These are phyloP conservation scores for Syngnathus typhle DNA, from an alignment of 2,113 vertebrate genomes.

Conservation along the genomic window DNA sequence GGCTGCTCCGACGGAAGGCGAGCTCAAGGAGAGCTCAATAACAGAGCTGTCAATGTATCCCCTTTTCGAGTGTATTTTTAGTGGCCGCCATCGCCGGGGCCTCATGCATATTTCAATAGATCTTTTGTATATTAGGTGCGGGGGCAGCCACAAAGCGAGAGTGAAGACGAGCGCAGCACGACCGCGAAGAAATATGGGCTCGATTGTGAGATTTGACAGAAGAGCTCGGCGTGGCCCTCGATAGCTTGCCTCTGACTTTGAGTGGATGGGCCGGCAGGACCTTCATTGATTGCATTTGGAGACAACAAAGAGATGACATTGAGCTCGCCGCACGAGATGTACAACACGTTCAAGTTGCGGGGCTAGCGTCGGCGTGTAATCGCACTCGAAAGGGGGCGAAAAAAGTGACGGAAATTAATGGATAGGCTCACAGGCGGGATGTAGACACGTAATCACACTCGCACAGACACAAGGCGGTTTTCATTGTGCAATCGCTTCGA, in stretches of 20 bases:
- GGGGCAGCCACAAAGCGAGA: constrained; percentile 65
- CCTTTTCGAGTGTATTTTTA: constrained; percentile 81
- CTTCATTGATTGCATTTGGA: constrained; percentile 75
- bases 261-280: constrained; percentile 67
- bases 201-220: constrained; percentile 76
- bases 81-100: constrained; percentile 69
- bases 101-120: constrained; percentile 83
- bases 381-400: constrained; percentile 36
- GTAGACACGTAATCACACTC: constrained; percentile 9
- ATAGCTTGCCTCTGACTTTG: constrained; percentile 74
- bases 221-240: constrained; percentile 61
- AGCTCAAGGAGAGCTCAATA: constrained; percentile 82
- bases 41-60: constrained; percentile 80
- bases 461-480: constrained; percentile 10
- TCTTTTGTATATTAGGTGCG: constrained; percentile 76
- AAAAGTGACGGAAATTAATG: constrained; percentile 47
- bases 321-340: constrained; percentile 50
- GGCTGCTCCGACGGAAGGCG: constrained; percentile 64
- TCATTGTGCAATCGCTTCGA: constrained; percentile 29
- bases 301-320: constrained; percentile 73
- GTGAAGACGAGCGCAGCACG: constrained; percentile 71
- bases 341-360: constrained; percentile 54
- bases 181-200: constrained; percentile 77
- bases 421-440: constrained; percentile 18
- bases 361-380: constrained; percentile 31